Evolutionary conservation across 1,140 invertebrate species (phyloP), one percentile per base, ranked within the genome.

Genomic region (Batillaria attramentaria): DNA sequence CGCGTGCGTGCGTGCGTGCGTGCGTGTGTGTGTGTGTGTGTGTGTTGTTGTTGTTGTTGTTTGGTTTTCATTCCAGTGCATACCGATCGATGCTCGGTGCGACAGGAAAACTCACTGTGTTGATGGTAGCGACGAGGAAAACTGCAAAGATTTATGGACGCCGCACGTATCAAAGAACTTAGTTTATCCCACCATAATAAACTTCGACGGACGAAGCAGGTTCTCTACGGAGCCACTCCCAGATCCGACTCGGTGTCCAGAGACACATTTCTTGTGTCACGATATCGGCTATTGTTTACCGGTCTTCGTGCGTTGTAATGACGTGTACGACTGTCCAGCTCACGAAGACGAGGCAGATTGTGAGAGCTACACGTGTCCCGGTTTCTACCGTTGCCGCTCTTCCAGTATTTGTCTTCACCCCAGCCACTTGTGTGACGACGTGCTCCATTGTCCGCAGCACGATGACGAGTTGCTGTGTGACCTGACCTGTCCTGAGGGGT

Each of bases 401-500:
- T 69, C 57, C 24, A 35, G 24, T 37, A 46, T 72, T 28, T 81
- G 80, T 65, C 16, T 79, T 31, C 70, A 66, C 24, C 13, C 41
- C 35, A 31, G 50, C 20, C 43, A 76, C 31, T 18, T 81, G 0
- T 77, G 73, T 31, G 72, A 75, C 78, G 41, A 41, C 16, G 20
- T 42, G n/a, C 31, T 24, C 37, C 50, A 81, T 37, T 80, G 74
- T 78, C 79, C 75, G 43, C 60, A 77, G 33, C 33, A 42, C 41
- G 78, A 80, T 35, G 73, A 83, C 35, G 79, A 80, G 54, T n/a
- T 43, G 37, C 62, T 80, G 31, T 82, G 75, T 42, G 46, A 70
- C n/a, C 16, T 72, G 37, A 37, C 10, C 20, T 33, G 39, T 33
- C 70, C 42, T 90, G 83, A 39, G 88, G 66, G 20, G 42, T 79